Base-by-base conservation (phyloP, 2,888 invertebrate genomes). In the Trichogramma evanescens region DNA sequence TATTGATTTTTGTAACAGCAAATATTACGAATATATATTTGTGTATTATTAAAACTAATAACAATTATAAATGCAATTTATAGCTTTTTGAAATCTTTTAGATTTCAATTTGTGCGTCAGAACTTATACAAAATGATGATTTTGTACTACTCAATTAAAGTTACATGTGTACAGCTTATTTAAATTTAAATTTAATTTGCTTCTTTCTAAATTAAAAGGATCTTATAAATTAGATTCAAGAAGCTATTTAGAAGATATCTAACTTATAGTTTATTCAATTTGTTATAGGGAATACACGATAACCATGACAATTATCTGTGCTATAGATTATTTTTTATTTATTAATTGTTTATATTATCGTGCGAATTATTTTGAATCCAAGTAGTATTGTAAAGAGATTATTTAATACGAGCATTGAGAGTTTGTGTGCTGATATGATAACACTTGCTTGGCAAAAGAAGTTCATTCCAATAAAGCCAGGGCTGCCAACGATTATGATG, bases 391-490 rank as follows among this genome's bases (percentile, higher is more conserved):
- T 58, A 51, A 63, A 63, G 55, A 57, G 44, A 59, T 57, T 63
- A 50, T 53, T 58, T 56, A 62, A 58, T 59, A 54, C 50, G 58
- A 58, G n/a, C 45, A 58, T 64, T 58, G 61, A 60, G 55, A 13
- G 10, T 43, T 38, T 58, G 42, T 40, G 53, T 59, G 60, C 26
- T 58, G 42, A 59, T 61, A 53, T 61, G 10, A 56, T 53, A 51
- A 48, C 52, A 59, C 55, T 53, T 40, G 56, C 44, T 56, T 61
- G 56, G 61, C 58, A 43, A 61, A 53, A 61, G 59, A 59, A 68
- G 68, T 67, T 69, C 76, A 75, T 72, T 73, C 73, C 70, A 74
- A 63, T 71, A 66, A 71, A 69, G 68, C 71, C 71, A 67, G 68
- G 70, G 72, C 73, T 74, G 74, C 73, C 72, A 71, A 69, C 66